These are phyloP conservation scores for Hermaeophaga mercurialis DNA, from an alignment of 2,888 invertebrate species.

Conservation along the genomic window DNA sequence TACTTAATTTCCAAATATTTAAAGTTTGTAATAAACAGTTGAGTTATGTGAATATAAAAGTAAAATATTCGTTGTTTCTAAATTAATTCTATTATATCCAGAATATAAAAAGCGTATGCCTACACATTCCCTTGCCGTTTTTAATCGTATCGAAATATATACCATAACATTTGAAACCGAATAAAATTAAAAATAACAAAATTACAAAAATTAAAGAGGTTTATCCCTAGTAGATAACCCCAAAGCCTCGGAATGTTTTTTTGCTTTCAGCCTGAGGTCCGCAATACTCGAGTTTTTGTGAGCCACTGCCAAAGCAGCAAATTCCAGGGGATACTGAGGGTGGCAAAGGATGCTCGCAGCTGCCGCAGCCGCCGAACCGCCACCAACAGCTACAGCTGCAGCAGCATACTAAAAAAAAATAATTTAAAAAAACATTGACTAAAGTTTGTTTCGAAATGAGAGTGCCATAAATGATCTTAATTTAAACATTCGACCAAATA, in stretches of 20 bases:
- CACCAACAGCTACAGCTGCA: constrained; percentile 64
- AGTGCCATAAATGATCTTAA: too few relatives aligned
- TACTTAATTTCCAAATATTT: too few relatives aligned
- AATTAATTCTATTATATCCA: too few relatives aligned
- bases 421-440: too few relatives aligned
- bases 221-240: constrained; percentile 60
- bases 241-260: constrained; percentile 89
- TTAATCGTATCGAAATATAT: not conserved
- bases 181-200: not conserved
- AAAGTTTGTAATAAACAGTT: too few relatives aligned
- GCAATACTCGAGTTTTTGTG: constrained; percentile 92
- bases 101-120: too few relatives aligned
- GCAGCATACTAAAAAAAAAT: constrained; percentile 59
- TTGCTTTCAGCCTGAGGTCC: constrained; percentile 90
- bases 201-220: constrained; percentile 29
- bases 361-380: constrained; percentile 56
- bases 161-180: not conserved
- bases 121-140: too few relatives aligned
- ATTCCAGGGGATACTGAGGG: constrained; percentile 72
- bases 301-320: constrained; percentile 81
- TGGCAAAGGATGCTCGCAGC: constrained; percentile 66
- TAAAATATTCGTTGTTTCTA: too few relatives aligned
- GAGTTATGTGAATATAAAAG: too few relatives aligned
- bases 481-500: too few relatives aligned
- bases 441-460: too few relatives aligned